Percentiles rank a stretch among this genome's conserved stretches.
Evolutionary conservation across 2,888 invertebrate species (phyloP).

Genomic region (Heliconius ethilla): DNA sequence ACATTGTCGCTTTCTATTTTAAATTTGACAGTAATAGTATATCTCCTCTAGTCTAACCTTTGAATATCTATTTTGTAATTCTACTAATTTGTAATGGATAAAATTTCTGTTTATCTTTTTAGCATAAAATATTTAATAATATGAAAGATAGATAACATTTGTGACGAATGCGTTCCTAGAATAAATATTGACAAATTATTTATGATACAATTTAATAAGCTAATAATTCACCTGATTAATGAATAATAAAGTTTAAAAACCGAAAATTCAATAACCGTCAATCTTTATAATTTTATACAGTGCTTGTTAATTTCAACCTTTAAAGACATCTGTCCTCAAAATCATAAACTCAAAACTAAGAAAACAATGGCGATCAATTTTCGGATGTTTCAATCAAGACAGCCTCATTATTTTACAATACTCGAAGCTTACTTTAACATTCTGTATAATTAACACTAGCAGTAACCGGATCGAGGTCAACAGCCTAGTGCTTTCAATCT

Average conservation of each 20-base stretch:
- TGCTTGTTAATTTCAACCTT: neutral
- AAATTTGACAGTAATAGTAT: constrained; percentile 12
- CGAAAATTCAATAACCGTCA: neutral
- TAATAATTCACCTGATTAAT: neutral
- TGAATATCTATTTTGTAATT: neutral
- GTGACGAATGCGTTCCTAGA: neutral
- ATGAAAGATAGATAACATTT: neutral
- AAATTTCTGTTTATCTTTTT: neutral
- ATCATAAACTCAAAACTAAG: neutral
- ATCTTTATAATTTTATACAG: neutral
- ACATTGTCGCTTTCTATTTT: constrained; percentile 44
- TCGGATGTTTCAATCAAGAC: constrained; percentile 12
- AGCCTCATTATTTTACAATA: constrained; percentile 28
- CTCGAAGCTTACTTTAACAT: constrained; percentile 29
- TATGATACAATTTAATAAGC: neutral
- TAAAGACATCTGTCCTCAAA: neutral
- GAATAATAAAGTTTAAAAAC: neutral
- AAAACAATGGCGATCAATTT: neutral
- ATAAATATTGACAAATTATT: neutral
- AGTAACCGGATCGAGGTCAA: constrained; percentile 36
- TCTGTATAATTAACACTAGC: constrained; percentile 35
- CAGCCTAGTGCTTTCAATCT: constrained; percentile 36
- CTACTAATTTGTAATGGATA: neutral
- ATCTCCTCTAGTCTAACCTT: neutral
- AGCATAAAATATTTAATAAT: neutral